Evolutionary conservation across 2,888 invertebrate species (phyloP).

Genomic region (Lasiommata megera): DNA sequence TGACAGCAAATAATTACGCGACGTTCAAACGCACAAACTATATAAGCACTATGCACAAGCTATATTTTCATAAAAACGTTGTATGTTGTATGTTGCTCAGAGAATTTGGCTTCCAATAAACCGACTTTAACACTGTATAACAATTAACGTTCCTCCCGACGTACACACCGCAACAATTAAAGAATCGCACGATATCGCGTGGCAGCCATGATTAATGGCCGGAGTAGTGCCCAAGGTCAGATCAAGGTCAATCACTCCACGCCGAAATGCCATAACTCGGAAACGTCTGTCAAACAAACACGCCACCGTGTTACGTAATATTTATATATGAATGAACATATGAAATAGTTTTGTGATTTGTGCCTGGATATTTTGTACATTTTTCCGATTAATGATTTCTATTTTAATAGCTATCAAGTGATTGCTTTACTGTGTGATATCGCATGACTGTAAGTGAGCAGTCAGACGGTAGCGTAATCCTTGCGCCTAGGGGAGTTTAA

Average conservation of each 20-base stretch:
- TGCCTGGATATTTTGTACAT: background rate
- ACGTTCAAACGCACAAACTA: no score
- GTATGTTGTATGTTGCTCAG: no score
- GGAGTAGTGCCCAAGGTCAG: background rate
- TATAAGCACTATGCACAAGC: no score
- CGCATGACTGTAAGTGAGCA: no score
- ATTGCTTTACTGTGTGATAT: no score
- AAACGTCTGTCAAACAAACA: slow-evolving; percentile 18
- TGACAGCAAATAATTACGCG: no score
- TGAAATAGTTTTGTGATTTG: background rate
- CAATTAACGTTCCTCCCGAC: background rate
- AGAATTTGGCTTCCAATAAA: no score
- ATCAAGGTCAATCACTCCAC: slow-evolving; percentile 11
- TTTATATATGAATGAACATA: background rate
- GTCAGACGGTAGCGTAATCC: no score
- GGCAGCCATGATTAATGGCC: background rate
- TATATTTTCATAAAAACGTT: no score
- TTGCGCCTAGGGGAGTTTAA: no score
- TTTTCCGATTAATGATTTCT: no score
- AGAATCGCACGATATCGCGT: slow-evolving; percentile 7
- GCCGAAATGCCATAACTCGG: slow-evolving; percentile 11
- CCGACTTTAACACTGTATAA: background rate
- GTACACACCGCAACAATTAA: background rate
- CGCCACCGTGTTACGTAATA: background rate
- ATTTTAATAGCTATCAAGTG: no score